These are phyloP conservation scores for Syngnathus acus DNA, from an alignment of 2,797 vertebrate species.

Conservation along the genomic window DNA sequence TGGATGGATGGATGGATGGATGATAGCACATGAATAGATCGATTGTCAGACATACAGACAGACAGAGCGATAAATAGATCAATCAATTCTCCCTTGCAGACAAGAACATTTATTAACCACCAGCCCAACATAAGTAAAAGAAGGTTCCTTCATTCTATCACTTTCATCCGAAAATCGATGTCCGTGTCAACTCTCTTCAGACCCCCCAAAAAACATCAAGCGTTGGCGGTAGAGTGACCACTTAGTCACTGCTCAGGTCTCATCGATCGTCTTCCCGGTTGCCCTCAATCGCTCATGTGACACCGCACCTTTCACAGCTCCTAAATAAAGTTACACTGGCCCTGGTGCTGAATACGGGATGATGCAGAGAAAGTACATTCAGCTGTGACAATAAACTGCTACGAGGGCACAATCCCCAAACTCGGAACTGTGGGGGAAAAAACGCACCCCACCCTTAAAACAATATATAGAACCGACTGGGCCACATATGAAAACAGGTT, in stretches of 20 bases:
- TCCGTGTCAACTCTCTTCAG: not conserved
- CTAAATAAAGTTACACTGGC: slow-evolving; percentile 26
- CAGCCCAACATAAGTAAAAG: not conserved
- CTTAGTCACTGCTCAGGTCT: slow-evolving; percentile 29
- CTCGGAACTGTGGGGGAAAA: too few relatives aligned
- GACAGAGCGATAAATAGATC: not conserved
- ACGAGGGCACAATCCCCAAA: too few relatives aligned
- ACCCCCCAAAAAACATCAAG: not conserved
- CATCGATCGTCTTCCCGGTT: slow-evolving; percentile 45
- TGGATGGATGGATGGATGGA: too few relatives aligned
- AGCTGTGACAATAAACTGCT: too few relatives aligned
- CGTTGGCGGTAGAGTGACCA: slow-evolving; percentile 21
- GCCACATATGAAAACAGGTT: not conserved
- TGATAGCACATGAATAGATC: too few relatives aligned
- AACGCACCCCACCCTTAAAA: too few relatives aligned
- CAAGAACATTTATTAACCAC: not conserved
- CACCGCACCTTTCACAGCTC: slow-evolving; percentile 31
- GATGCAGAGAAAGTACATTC: too few relatives aligned
- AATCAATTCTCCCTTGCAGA: not conserved
- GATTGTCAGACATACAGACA: not conserved
- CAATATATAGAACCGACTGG: not conserved
- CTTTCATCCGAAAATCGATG: not conserved
- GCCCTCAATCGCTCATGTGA: slow-evolving; percentile 37
- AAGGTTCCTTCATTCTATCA: not conserved
- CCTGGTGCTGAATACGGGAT: not conserved